Evolutionary conservation across 2,113 vertebrate genomes (phyloP), one percentile per base, ranked within the genome.

Genomic region (Dryoscopus gambensis): DNA sequence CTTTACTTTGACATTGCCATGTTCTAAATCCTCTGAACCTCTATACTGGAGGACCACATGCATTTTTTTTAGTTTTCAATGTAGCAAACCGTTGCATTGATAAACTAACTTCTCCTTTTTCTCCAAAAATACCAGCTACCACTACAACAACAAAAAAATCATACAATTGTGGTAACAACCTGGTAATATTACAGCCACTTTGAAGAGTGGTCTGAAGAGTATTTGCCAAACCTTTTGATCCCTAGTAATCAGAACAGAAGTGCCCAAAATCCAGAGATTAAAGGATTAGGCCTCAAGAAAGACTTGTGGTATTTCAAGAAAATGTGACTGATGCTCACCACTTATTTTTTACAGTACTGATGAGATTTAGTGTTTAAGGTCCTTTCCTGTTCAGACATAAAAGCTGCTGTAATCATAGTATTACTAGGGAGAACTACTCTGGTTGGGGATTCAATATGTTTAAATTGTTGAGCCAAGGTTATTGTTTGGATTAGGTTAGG

Each of bases 371-470:
- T 85, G 92, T 97, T 96, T 96, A 97, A 97, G 93, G 97, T 95
- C 96, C 94, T 96, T 97, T 96, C 88, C 94, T 92, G 84, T 96
- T 95, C 95, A 97, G 96, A 96, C 95, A 97, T 96, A 95, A 98
- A 97, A 97, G 97, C 97, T 96, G 94, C 90, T 97, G 95, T 97
- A 97, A 98, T 97, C 96, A 97, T 94, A 96, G 96, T 96, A 97
- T 98, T 96, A 96, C 88, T 95, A 95, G 84, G 89, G 91, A 96
- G 95, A 96, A 94, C 93, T 93, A 94, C 95, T 96, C 89, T 95
- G 86, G 75, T 68, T 69, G 78, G 73, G 70, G 91, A 97, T 96
- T 96, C 96, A 97, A 97, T 90, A 97, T 92, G 91, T 92, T 97
- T 89, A 96, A 96, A 87, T 93, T 93, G 95, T 90, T 86, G 93